Evolutionary conservation across 2,888 invertebrate species (phyloP).

Genomic region (Stegana nigrithorax): DNA sequence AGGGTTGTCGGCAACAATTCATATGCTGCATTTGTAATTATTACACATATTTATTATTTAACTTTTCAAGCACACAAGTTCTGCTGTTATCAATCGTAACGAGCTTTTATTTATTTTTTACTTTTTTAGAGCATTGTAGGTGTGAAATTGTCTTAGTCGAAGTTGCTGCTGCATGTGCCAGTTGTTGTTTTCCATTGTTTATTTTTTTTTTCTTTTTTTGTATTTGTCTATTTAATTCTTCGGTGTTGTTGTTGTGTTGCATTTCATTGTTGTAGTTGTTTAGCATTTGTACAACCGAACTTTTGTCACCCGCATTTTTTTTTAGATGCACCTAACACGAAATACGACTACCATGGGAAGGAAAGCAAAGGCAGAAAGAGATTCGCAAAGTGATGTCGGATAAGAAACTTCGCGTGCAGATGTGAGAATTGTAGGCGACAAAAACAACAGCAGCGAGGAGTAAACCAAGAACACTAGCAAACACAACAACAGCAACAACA

Average conservation of each 20-base stretch:
- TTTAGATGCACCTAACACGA: background rate
- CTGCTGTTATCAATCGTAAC: too few species aligned
- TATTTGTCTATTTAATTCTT: background rate
- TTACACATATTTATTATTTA: background rate
- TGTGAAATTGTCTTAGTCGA: too few species aligned
- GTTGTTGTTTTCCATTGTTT: background rate
- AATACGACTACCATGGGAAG: background rate
- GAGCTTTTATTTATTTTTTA: too few species aligned
- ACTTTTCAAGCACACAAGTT: background rate
- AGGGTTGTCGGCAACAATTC: too few species aligned
- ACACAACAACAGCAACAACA: constrained; percentile 18
- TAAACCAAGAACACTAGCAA: background rate
- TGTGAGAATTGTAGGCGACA: constrained; percentile 20
- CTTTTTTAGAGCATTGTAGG: too few species aligned
- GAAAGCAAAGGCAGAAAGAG: background rate
- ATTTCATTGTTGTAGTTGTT: background rate
- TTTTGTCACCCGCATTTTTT: constrained; percentile 41
- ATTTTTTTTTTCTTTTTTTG: background rate
- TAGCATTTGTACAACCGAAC: constrained; percentile 35
- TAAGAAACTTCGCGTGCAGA: constrained; percentile 5
- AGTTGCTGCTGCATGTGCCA: too few species aligned
- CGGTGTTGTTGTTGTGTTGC: background rate
- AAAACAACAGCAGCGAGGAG: too few species aligned
- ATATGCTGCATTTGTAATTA: background rate
- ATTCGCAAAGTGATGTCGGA: background rate